phyloP scores from a whole-genome alignment of 1,140 invertebrate species.

The Sminthurinus signatus region DNA sequence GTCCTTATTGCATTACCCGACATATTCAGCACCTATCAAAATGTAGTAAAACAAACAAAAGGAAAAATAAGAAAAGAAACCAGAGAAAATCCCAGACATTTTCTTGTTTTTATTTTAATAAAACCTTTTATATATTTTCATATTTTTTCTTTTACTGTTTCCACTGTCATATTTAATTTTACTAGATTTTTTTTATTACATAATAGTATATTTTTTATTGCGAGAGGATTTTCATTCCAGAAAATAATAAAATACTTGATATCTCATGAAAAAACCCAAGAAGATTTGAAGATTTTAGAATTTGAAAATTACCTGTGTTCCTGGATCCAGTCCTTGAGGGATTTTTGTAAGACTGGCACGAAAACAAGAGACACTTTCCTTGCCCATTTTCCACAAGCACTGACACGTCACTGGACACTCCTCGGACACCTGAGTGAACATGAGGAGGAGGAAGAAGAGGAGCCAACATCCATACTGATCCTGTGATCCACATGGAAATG shows the following conservation, averaged over 20 bases:
- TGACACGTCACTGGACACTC: conserved; percentile 63
- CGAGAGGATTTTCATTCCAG: too few relatives aligned
- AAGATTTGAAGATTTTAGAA: too few relatives aligned
- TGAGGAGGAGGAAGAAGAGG: conserved; percentile 11
- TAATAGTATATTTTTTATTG: not conserved
- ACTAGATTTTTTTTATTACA: too few relatives aligned
- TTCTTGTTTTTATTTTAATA: conserved; percentile 1
- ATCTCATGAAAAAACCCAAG: too few relatives aligned
- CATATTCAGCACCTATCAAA: conserved; percentile 61
- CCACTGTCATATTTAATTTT: too few relatives aligned
- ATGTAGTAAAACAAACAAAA: too few relatives aligned
- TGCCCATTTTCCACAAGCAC: conserved; percentile 78
- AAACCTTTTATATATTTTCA: not conserved
- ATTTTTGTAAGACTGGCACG: conserved; percentile 62
- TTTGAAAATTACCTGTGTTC: conserved; percentile 55
- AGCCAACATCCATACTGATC: not conserved
- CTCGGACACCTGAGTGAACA: conserved; percentile 17
- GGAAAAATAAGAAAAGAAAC: too few relatives aligned
- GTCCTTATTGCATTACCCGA: conserved; percentile 61
- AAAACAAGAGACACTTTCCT: conserved; percentile 69
- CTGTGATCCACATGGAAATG: not conserved
- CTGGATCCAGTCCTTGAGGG: conserved; percentile 60
- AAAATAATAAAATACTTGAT: too few relatives aligned
- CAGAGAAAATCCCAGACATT: too few relatives aligned
- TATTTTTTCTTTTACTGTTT: not conserved